A percentile compares a stretch with the other conserved stretches of the same genome.
Evolutionary conservation across 2,113 vertebrate genomes (phyloP).

Genomic region (Solea solea): DNA sequence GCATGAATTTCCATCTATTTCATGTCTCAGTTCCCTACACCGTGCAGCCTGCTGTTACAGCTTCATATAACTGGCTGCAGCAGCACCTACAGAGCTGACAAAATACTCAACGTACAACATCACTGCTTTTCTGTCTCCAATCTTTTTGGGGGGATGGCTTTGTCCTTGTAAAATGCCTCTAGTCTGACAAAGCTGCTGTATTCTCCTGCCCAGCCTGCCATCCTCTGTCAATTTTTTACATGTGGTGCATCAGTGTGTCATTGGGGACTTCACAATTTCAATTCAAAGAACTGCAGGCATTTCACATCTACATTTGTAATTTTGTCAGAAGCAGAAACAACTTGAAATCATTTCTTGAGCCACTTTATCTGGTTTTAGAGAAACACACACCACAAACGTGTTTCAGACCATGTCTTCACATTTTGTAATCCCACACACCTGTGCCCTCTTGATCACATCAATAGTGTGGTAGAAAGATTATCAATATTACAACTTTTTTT

Average conservation of each 20-base stretch:
- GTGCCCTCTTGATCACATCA: background rate
- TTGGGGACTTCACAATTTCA: background rate
- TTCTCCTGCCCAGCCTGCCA: background rate
- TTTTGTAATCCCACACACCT: background rate
- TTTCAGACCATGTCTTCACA: background rate
- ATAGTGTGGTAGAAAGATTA: background rate
- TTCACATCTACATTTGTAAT: background rate
- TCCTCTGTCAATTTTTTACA: background rate
- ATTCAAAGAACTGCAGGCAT: background rate
- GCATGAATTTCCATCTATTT: slow-evolving; percentile 43
- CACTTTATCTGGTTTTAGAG: background rate
- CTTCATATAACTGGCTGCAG: slow-evolving; percentile 47
- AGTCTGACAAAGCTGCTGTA: slow-evolving; percentile 9
- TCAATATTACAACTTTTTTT: slow-evolving; percentile 3
- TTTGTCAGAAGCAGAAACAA: background rate
- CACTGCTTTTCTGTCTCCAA: background rate
- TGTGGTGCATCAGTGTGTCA: background rate
- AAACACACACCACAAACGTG: background rate
- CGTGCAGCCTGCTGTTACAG: slow-evolving; percentile 35
- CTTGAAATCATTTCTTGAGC: background rate
- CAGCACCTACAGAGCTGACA: slow-evolving; percentile 27
- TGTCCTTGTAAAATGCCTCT: slow-evolving; percentile 9
- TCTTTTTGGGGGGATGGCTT: slow-evolving; percentile 1
- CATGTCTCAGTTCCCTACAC: slow-evolving; percentile 33
- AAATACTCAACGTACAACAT: slow-evolving; percentile 17